These are phyloP conservation scores for Sebastes iracundus DNA, from an alignment of 2,797 vertebrate genomes.

Conservation along the genomic window DNA sequence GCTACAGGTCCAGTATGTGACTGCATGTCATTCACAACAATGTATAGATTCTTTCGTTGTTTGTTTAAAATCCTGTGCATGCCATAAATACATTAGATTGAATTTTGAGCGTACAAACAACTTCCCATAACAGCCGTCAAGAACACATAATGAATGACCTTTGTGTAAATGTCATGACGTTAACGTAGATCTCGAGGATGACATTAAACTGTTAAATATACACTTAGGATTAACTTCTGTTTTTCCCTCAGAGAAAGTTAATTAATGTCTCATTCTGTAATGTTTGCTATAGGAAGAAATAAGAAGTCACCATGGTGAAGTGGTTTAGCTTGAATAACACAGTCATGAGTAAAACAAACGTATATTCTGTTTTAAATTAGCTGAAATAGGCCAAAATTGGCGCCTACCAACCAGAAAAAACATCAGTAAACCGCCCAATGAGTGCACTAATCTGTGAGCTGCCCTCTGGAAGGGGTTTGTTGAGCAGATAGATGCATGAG, in stretches of 20 bases:
- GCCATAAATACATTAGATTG: neutral
- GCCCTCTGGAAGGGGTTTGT: neutral
- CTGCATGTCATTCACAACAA: neutral
- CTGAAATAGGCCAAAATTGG: neutral
- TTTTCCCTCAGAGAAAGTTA: neutral
- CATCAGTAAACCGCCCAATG: neutral
- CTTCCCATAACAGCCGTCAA: neutral
- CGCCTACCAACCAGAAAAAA: neutral
- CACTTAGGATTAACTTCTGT: neutral
- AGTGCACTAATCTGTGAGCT: neutral
- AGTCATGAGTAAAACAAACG: neutral
- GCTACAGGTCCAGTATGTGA: neutral
- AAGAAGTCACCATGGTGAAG: neutral
- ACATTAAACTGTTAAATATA: neutral
- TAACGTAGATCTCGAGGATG: neutral
- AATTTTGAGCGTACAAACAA: neutral
- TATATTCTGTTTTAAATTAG: neutral
- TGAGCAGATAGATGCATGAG: conserved; percentile 11
- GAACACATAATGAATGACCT: neutral
- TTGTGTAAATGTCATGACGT: neutral
- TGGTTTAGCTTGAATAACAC: neutral
- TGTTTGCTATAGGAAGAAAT: neutral
- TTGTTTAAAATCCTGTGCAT: neutral
- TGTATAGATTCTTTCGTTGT: neutral
- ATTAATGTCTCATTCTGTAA: neutral